Evolutionary conservation across 2,888 invertebrate genomes (phyloP).

Genomic region (Acholoe squamosa): DNA sequence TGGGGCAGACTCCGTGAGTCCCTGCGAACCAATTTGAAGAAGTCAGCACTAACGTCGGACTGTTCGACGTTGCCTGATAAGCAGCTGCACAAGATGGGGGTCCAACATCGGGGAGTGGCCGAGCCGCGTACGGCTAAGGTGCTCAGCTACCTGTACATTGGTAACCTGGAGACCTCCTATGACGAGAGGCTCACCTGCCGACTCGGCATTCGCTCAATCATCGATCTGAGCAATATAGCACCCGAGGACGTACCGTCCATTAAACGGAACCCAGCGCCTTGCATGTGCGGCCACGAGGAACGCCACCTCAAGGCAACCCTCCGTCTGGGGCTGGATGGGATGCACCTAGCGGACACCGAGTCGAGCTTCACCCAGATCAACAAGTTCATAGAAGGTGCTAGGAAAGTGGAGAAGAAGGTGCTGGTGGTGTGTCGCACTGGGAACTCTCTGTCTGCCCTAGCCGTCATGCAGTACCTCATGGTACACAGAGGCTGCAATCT

Average conservation of each 20-base stretch:
- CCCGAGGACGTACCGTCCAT: conserved; percentile 72
- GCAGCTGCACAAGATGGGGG: not conserved
- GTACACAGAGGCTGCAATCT: conserved; percentile 73
- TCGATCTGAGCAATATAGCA: conserved; percentile 82
- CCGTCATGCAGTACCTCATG: conserved; percentile 80
- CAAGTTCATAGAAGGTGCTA: conserved; percentile 78
- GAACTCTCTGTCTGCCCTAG: conserved; percentile 76
- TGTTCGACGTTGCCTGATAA: not conserved
- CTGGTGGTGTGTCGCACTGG: conserved; percentile 78
- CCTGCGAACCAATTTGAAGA: not conserved
- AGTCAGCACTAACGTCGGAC: not conserved
- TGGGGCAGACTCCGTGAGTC: not conserved
- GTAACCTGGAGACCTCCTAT: conserved; percentile 83
- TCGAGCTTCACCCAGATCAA: conserved; percentile 79
- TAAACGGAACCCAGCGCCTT: conserved; percentile 74
- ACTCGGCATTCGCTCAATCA: conserved; percentile 83
- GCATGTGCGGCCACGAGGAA: conserved; percentile 74
- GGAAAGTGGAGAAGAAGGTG: conserved; percentile 74
- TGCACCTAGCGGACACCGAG: conserved; percentile 83
- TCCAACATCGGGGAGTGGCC: not conserved
- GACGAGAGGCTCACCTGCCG: conserved; percentile 83
- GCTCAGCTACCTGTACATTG: conserved; percentile 82
- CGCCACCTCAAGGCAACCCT: conserved; percentile 85
- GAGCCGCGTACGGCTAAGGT: conserved; percentile 64
- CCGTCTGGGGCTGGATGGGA: conserved; percentile 86